phyloP scores from a whole-genome alignment of 2,888 invertebrate species.

The Chaitophorus viminalis region DNA sequence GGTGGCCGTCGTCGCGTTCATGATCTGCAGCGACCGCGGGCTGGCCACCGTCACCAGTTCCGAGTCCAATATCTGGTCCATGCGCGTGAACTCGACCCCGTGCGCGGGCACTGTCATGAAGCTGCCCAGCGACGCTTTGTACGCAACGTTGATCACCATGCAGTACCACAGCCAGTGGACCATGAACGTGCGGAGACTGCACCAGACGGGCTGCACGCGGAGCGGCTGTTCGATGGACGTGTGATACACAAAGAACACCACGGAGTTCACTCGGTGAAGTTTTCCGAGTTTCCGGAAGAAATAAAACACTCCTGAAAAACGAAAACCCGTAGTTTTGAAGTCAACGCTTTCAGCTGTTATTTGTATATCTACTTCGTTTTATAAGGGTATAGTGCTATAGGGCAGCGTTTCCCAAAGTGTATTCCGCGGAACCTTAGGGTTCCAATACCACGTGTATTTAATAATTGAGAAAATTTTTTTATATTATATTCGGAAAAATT shows the following conservation, averaged over 20 bases:
- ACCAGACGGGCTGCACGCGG: conserved; percentile 13
- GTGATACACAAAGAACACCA: conserved; percentile 57
- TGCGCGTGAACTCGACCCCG: conserved; percentile 62
- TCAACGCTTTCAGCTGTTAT: no score
- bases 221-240: conserved; percentile 62
- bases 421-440: no score
- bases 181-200: conserved; percentile 60
- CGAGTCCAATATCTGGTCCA: conserved; percentile 62
- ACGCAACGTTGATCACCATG: conserved; percentile 63
- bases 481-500: no score
- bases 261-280: conserved; percentile 15
- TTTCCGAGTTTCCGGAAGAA: conserved; percentile 28
- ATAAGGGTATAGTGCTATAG: no score
- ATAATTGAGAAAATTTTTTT: no score
- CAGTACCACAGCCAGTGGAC: conserved; percentile 63
- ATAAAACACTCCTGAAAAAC: conserved; percentile 38
- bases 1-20: conserved; percentile 60
- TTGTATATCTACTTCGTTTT: no score
- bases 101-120: conserved; percentile 63
- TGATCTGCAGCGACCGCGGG: conserved; percentile 59
- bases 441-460: no score
- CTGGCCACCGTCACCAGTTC: conserved; percentile 52
- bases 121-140: conserved; percentile 63
- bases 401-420: no score
- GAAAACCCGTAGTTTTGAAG: no score